Evolutionary conservation across 2,888 invertebrate genomes (phyloP).

Genomic region (Lasiommata megera): DNA sequence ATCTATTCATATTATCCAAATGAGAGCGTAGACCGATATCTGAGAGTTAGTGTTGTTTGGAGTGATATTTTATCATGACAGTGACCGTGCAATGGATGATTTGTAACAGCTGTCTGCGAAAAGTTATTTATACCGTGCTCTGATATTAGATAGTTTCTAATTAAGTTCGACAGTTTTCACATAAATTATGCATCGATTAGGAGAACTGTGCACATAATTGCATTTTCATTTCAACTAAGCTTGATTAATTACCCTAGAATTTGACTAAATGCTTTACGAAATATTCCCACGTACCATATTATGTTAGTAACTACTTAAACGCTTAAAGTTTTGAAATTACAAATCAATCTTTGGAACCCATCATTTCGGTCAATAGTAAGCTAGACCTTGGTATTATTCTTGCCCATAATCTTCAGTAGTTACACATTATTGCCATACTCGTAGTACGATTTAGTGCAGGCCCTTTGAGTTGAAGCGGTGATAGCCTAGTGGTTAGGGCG

Average conservation of each 20-base stretch:
- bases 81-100: slow-evolving; percentile 25
- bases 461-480: too few relatives aligned
- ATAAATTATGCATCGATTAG: slow-evolving; percentile 1
- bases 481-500: too few relatives aligned
- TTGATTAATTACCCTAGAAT: neutral
- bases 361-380: too few relatives aligned
- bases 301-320: too few relatives aligned
- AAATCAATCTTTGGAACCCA: too few relatives aligned
- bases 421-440: too few relatives aligned
- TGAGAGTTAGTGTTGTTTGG: slow-evolving; percentile 24
- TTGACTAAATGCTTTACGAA: too few relatives aligned
- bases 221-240: neutral
- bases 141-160: slow-evolving; percentile 20
- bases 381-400: too few relatives aligned
- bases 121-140: slow-evolving; percentile 24
- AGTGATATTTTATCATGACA: slow-evolving; percentile 27
- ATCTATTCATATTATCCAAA: slow-evolving; percentile 27
- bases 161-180: slow-evolving; percentile 10
- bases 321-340: too few relatives aligned
- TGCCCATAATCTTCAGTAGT: too few relatives aligned
- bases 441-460: too few relatives aligned
- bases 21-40: slow-evolving; percentile 22
- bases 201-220: neutral
- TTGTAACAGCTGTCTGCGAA: slow-evolving; percentile 22
- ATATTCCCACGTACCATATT: too few relatives aligned